Base-by-base conservation (phyloP, 2,888 invertebrate genomes). In the Mamestra brassicae region DNA sequence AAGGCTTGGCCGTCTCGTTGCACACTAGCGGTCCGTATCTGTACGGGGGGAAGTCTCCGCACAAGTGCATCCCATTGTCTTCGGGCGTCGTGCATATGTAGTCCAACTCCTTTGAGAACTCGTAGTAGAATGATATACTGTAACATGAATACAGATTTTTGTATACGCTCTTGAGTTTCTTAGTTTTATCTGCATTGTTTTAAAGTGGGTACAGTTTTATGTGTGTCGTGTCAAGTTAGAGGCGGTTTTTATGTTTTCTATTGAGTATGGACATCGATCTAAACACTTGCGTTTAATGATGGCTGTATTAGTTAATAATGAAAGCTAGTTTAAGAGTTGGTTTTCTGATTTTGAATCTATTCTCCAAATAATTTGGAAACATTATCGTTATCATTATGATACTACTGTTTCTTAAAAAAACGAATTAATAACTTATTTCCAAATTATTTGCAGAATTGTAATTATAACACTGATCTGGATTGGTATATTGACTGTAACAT, bases 41-140 rank as follows among this genome's bases (percentile, higher is more conserved):
- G 91, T 97, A 98, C 34, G 98, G 98, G 75, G 99, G 98, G 88
- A 99, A 97, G 93, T 98, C 97, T 69, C 97, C 97, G 93, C 99
- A 99, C 58, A 97, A 96, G 94, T 99, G 99, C 99, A 99, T 99
- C 52, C 99, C 99, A 84, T 98, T 98, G 93, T 99, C 99, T 88
- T 98, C 98, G 54, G 98, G 98, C 88, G 98, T 98, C 85, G 99
- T 98, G 97, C 99, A 99, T 91, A 99, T 99, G 97, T 99, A 99
- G 95, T 99, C 99, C 96, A 98, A 97, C 91, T 98, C 98, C 95
- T 98, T 98, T 78, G 98, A 98, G 96, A 98, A 98, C 95, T 98
- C 98, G 97, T 98, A 99, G 97, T 98, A 98, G 93, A 98, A 98
- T 89, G 98, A 98, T 93, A 97, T 97, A 95, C 97, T 97, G 96